A percentile compares a stretch with the other conserved stretches of the same genome.
Conservation (phyloP, 2,797 vertebrate species). For the Megaceryle alcyon region DNA sequence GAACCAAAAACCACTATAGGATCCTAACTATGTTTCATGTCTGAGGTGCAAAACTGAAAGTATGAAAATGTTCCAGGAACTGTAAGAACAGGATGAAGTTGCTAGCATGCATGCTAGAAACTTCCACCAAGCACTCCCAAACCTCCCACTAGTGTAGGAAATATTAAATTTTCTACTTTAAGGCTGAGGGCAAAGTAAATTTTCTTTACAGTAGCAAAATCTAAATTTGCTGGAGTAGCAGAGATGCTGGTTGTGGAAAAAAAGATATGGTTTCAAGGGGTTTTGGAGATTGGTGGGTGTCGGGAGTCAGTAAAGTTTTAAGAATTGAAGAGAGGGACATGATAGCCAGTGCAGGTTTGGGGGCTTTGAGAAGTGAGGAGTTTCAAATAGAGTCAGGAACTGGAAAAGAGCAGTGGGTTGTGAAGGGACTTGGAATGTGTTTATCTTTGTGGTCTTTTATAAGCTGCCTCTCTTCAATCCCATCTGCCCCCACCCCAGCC, state of each 20-base stretch:
- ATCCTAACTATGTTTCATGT: neutral
- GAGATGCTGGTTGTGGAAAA: neutral
- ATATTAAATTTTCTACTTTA: neutral
- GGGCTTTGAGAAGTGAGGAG: neutral
- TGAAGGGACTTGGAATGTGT: neutral
- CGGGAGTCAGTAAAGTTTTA: neutral
- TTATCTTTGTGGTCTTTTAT: neutral
- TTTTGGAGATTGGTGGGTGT: neutral
- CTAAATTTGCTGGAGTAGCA: neutral
- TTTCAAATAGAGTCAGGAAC: neutral
- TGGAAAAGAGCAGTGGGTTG: neutral
- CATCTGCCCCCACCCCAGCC: neutral
- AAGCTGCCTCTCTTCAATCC: neutral
- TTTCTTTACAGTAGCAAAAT: neutral
- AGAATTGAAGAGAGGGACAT: neutral
- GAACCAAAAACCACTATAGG: accelerated
- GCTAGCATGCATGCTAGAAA: neutral
- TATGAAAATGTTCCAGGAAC: neutral
- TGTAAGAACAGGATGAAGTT: neutral
- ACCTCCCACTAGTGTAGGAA: neutral
- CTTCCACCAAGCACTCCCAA: neutral
- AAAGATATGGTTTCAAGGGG: neutral
- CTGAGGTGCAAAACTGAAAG: neutral
- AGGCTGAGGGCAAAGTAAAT: neutral
- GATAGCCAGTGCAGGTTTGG: neutral